Base-by-base conservation (phyloP, 2,888 invertebrate genomes). In the Pseudanteris insignis region DNA sequence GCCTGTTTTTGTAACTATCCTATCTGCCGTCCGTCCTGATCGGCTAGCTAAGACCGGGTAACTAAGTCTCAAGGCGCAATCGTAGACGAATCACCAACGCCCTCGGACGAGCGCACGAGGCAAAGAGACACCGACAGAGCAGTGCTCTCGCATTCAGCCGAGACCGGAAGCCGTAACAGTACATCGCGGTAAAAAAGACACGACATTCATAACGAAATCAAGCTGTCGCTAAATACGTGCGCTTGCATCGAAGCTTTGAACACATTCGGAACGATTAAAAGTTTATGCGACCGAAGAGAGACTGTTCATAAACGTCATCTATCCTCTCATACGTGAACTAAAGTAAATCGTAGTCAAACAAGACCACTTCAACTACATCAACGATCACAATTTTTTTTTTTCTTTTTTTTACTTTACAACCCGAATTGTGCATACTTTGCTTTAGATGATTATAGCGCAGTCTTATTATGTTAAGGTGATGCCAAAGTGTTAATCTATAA, bases 241-340 rank as follows among this genome's bases (percentile, higher is more conserved):
- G 61, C 60, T 61, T 47, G 53, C 57, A 33, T 43, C 50, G 53
- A 63, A 63, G 62, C 63, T 48, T 48, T 75, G 74, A 77, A 76
- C 76, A 77, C 76, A 76, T 69, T 74, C 58, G 68, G 70, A 70
- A 69, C 67, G 66, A 55, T 47, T 46, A 37, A 50, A 14, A 46
- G 18, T 18, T 18, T 18, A 18, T 18, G 7, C 9, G 14, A 38
- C 14, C 14, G 14, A 14, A 14, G 13, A n/a, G n/a, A n/a, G n/a
- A n/a, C n/a, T n/a, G n/a, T n/a, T n/a, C n/a, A n/a, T n/a, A 21
- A 12, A 14, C 41, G 30, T 12, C 41, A 30, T 30, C 41, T 41
- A n/a, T 10, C 21, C 25, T 14, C 21, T 21, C 29, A 12, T 30
- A 5, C 41, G 41, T 2, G 21, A 21, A 30, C 21, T 3, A 14